Evolutionary conservation across 2,888 invertebrate species (phyloP).

Genomic region (Allophyes oxyacanthae): DNA sequence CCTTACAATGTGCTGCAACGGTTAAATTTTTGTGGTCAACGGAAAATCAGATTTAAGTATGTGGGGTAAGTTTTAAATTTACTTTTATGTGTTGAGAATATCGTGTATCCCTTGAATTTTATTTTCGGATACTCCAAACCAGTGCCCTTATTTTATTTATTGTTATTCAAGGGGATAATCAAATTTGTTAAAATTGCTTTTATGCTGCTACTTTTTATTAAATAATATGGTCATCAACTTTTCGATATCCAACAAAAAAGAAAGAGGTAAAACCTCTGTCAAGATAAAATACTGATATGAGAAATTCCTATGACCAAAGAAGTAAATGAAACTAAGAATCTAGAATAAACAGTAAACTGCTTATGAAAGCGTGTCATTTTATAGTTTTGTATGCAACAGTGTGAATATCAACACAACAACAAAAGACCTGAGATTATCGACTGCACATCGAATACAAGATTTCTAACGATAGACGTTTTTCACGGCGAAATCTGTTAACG

Average conservation of each 20-base stretch:
- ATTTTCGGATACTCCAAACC: conserved; percentile 78
- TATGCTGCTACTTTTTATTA: conserved; percentile 20
- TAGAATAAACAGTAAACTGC: conserved; percentile 22
- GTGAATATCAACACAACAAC: conserved; percentile 50
- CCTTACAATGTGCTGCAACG: conserved; percentile 86
- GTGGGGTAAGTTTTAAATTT: conserved; percentile 56
- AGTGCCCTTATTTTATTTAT: conserved; percentile 58
- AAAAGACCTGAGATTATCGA: conserved; percentile 52
- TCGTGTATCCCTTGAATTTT: conserved; percentile 78
- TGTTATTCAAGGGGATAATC: conserved; percentile 63
- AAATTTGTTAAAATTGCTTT: conserved; percentile 40
- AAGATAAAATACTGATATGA: not conserved
- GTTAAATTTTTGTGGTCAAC: conserved; percentile 69
- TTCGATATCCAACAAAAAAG: not conserved
- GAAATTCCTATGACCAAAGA: conserved; percentile 3
- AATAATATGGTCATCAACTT: conserved; percentile 13
- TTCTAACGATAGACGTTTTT: conserved; percentile 62
- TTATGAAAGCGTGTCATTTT: conserved; percentile 50
- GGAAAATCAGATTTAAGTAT: conserved; percentile 66
- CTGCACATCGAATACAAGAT: conserved; percentile 53
- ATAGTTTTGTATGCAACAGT: conserved; percentile 24
- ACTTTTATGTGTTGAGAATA: conserved; percentile 50
- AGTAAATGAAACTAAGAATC: conserved; percentile 1
- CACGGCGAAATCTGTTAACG: conserved; percentile 61
- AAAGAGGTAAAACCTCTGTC: too few species aligned